Base-by-base conservation (phyloP, 2,888 invertebrate species). In the Lithophane semibrunnea region DNA sequence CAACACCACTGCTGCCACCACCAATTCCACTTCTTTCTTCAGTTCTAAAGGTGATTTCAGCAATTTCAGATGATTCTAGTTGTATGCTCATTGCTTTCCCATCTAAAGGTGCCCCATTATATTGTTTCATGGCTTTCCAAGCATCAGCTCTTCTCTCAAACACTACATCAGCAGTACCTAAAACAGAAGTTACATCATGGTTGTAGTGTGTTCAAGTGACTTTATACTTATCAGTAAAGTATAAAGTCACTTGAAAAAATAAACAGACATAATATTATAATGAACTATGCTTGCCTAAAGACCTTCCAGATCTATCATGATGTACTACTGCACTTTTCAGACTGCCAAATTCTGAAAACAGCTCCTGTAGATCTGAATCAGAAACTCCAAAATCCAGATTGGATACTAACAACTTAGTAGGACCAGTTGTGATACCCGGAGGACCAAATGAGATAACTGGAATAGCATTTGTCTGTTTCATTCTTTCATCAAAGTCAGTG, bases 361-460 rank as follows among this genome's bases (percentile, higher is more conserved):
- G 97, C 96, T 99, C 99, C 97, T 99, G 98, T 91, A 99, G 99
- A 94, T 99, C 99, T 68, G 99, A 98, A 94, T 99, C 99, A 81
- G 99, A 99, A 63, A 99, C 99, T 83, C 99, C 99, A 97, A 99
- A 99, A 95, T 99, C 99, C 92, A 99, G 97, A 97, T 99, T 99
- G 74, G 99, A 99, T 76, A 99, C 99, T 89, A 99, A 97, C 79
- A 99, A 97, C 96, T 99, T 99, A 37, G 98, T 97, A 70, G 98
- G 97, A 80, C 98, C 98, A 84, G 97, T 97, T 73, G 95, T 93
- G 60, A 96, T 44, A 12, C 44, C 44, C 44, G 44, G 44, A 12
- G 44, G 44, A 44, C 44, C 44, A 44, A 44, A 44, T 44, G 44
- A 44, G 44, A 44, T 91, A 77, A 94, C 93, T 75, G 94, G 94